phyloP scores from a whole-genome alignment of 1,140 invertebrate genomes.

The fruit fly (Drosophila melanogaster) region Release_6_plus_ISO1_MT NC_004354.4:519001-519500 shows the following conservation, averaged over 20 bases:
- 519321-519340: constrained; percentile 71
- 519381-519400: not conserved
- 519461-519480: too few species aligned
- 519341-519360: constrained; percentile 79
- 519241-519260: constrained; percentile 48
- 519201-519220: constrained; percentile 85
- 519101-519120: constrained; percentile 74
- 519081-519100: constrained; percentile 89
- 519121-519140: constrained; percentile 88
- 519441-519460: too few species aligned
- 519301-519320: constrained; percentile 69
- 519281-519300: constrained; percentile 32
- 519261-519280: constrained; percentile 12
- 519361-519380: constrained; percentile 56
- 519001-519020: constrained; percentile 78
- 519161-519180: constrained; percentile 87
- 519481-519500: too few species aligned
- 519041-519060: constrained; percentile 83
- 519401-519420: constrained; percentile 1
- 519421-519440: not conserved
- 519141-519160: constrained; percentile 86
- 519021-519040: constrained; percentile 89
- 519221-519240: constrained; percentile 85
- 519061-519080: constrained; percentile 83
- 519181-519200: constrained; percentile 86